phyloP scores from a whole-genome alignment of 2,888 invertebrate species.

The Rambutsinella grinnellia region DNA sequence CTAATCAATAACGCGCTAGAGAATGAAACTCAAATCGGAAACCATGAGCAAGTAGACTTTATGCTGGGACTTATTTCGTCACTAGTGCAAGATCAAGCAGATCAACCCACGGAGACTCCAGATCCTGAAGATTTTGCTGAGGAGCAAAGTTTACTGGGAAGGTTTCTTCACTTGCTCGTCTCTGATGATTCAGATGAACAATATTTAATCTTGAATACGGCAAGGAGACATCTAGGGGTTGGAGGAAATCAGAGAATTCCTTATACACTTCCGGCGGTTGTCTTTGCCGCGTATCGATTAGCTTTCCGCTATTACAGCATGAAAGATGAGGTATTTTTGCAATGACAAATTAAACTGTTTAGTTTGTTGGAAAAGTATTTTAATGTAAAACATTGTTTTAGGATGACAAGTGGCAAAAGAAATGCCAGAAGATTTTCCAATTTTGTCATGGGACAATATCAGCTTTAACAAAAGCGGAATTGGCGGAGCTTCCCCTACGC shows the following conservation, averaged over 20 bases:
- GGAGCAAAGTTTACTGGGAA: slow-evolving; percentile 91
- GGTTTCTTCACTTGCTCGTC: slow-evolving; percentile 86
- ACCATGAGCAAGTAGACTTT: slow-evolving; percentile 81
- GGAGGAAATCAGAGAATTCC: slow-evolving; percentile 91
- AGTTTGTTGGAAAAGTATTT: neutral
- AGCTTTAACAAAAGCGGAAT: slow-evolving; percentile 93
- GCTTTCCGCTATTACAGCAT: slow-evolving; percentile 86
- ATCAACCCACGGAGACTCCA: slow-evolving; percentile 78
- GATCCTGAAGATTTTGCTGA: slow-evolving; percentile 97
- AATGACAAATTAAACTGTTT: neutral
- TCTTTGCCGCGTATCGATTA: slow-evolving; percentile 93
- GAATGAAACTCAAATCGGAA: slow-evolving; percentile 87
- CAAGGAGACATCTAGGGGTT: slow-evolving; percentile 89
- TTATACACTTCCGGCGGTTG: slow-evolving; percentile 92
- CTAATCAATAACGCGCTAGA: slow-evolving; percentile 92
- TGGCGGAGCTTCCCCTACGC: slow-evolving; percentile 92
- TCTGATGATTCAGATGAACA: slow-evolving; percentile 87
- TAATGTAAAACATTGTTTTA: slow-evolving; percentile 67
- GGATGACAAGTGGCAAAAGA: slow-evolving; percentile 99
- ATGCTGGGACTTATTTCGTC: slow-evolving; percentile 80
- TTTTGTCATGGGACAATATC: slow-evolving; percentile 97
- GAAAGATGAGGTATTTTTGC: slow-evolving; percentile 76
- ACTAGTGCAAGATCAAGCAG: slow-evolving; percentile 86
- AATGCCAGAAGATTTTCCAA: slow-evolving; percentile 97
- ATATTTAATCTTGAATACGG: slow-evolving; percentile 89